Conservation (phyloP, 2,113 vertebrate genomes). For the Pangasianodon gigas region DNA sequence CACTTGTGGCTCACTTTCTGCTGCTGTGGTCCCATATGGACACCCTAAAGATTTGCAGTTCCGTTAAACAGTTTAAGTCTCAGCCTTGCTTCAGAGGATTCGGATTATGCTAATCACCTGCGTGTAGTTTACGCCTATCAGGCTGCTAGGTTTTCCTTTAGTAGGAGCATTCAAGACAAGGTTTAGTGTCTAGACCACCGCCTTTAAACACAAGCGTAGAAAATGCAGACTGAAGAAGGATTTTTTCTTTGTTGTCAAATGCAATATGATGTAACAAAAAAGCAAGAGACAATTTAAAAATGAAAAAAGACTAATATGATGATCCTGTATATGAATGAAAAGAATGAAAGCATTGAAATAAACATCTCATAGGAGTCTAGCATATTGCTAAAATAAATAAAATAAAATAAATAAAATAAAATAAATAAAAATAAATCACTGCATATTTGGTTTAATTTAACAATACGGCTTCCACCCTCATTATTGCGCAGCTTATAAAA, state of each 20-base stretch:
- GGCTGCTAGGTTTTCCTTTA: neutral
- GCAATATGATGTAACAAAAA: conserved; percentile 10
- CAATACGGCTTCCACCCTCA: neutral
- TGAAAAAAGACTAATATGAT: neutral
- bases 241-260: neutral
- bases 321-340: neutral
- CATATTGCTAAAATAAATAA: neutral
- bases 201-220: neutral
- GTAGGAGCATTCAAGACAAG: neutral
- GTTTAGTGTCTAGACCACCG: neutral
- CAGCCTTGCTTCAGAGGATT: neutral
- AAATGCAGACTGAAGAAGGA: neutral
- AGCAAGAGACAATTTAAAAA: neutral
- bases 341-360: neutral
- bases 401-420: too few species aligned
- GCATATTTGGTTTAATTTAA: neutral
- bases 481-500: neutral
- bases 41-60: neutral
- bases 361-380: neutral
- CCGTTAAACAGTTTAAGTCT: neutral
- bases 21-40: neutral
- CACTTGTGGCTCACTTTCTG: neutral
- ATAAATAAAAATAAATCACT: too few species aligned
- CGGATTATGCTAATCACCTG: neutral
- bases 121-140: neutral